Base-by-base conservation (phyloP, 64 coral and sea anemone genomes). In the Porites australiensis region DNA sequence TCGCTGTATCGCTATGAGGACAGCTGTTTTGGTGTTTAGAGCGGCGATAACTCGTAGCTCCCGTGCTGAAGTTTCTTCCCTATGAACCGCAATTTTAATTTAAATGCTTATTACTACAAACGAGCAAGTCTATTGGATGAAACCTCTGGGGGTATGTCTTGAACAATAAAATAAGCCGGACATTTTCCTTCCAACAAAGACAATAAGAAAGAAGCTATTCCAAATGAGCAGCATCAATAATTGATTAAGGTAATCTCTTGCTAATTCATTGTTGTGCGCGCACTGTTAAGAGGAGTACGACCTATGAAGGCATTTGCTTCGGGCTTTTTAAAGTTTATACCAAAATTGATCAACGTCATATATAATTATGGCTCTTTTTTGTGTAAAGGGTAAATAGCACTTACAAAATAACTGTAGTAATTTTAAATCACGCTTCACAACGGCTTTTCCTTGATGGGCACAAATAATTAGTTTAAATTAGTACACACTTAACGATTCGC, bases 71-170 rank as follows among this genome's bases (percentile, higher is more conserved):
- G 44, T 65, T 51, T 18, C 15, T 50, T 84, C 46, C 44, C 63
- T 68, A 15, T 15, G 63, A 47, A 84, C 81, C 62, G 63, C 81
- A 84, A 84, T 84, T 61, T 52, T 68, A 83, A 84, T 84, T 84
- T 51, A 19, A 68, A 84, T 84, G 45, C 67, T 51, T 84, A 84
- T 84, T 69, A 51, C 63, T 84, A 4, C 11, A 50, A 27, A 44
- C 62, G 12, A 20, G 22, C 45, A 63, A 69, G 19, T 67, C 44
- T 18, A 84, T 84, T 84, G 47, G 81, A 43, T 68, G 13, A 20
- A 21, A 4, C 81, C 81, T 49, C 44, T 65, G 16, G n/a, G 8
- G 81, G 62, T 65, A 58, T 64, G 7, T 47, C 47, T 66, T 19
- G 13, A n/a, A 84, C 81, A 84, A 68, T 84, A 48, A 84, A 68